Evolutionary conservation across 2,888 invertebrate species (phyloP), one percentile per base, ranked within the genome.

Genomic region (Calliopum simillimum): DNA sequence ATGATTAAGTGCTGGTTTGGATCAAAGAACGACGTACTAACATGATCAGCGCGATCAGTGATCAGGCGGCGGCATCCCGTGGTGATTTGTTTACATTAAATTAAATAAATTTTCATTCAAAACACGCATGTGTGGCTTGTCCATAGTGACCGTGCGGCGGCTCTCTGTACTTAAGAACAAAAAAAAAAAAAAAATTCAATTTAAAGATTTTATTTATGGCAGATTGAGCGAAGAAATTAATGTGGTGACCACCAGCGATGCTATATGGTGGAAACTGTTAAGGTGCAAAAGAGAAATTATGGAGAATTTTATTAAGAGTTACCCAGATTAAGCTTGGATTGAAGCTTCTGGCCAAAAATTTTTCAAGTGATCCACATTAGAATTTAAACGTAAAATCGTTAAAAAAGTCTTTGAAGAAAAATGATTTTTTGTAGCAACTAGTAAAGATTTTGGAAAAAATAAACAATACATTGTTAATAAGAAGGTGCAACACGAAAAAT

Each of bases 71-170:
- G 41, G 67, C 55, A 55, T 55, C 58, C 65, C 43, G 65, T 53
- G 56, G 14, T 67, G 21, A 55, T 23, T 55, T 44, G 55, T 44
- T 67, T 49, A 23, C 56, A 56, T 44, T n/a, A 53, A 59, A 33
- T 58, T 25, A 58, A 58, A 16, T 67, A 47, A 56, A 66, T 47
- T 59, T 49, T 67, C 64, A 53, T 64, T 53, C 58, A 41, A 19
- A 25, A 66, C 53, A 11, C 43, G 25, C 14, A 47, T 8, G 13
- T 3, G 21, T 21, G 1, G 44, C 62, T 16, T 12, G n/a, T 11
- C 19, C 23, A 16, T 51, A 41, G 6, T 44, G 4, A 12, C 13
- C 21, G 44, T n/a, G n/a, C n/a, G 59, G 49, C 59, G 67, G 58
- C 58, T 11, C 33, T 33, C 33, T 33, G 33, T 8, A 6, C 4